Conservation (phyloP, 2,888 invertebrate species). For the Alviniconcha strummeri region DNA sequence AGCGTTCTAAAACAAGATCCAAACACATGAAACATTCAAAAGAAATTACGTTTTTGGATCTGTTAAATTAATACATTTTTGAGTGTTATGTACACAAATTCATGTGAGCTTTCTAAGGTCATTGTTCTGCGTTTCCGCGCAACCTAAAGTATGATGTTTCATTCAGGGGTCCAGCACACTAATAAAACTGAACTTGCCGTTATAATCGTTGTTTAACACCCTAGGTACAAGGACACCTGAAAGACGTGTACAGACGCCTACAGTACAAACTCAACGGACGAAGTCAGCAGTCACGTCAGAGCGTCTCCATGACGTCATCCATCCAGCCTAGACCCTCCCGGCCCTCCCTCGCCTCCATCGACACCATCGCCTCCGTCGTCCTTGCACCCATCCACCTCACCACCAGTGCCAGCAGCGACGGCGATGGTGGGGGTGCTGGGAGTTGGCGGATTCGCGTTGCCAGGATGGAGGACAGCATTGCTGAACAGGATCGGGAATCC, state of each 20-base stretch:
- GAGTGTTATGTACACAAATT: too few relatives aligned
- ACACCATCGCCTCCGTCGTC: slow-evolving; percentile 18
- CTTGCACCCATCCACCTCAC: slow-evolving; percentile 3
- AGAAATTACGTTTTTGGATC: too few relatives aligned
- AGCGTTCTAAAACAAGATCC: too few relatives aligned
- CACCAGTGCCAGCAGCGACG: not conserved
- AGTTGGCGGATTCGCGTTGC: slow-evolving; percentile 8
- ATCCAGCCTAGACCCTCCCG: slow-evolving; percentile 4
- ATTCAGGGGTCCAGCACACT: too few relatives aligned
- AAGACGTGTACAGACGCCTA: slow-evolving; percentile 23
- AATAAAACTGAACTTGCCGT: too few relatives aligned
- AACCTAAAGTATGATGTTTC: too few relatives aligned
- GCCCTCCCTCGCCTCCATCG: slow-evolving; percentile 32
- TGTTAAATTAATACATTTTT: too few relatives aligned
- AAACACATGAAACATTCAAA: too few relatives aligned
- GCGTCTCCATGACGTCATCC: slow-evolving; percentile 13
- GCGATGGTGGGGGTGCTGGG: not conserved
- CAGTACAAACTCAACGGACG: slow-evolving; percentile 15
- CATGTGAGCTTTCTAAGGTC: too few relatives aligned
- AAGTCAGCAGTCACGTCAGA: slow-evolving; percentile 18
- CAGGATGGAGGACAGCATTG: not conserved
- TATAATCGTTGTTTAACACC: too few relatives aligned
- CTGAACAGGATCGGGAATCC: not conserved
- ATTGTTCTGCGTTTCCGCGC: too few relatives aligned
- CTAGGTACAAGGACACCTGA: slow-evolving; percentile 29